Percentiles rank a stretch among this genome's conserved stretches.
Conservation (phyloP, 2,888 invertebrate genomes). For the Lasioglossum villosulum region DNA sequence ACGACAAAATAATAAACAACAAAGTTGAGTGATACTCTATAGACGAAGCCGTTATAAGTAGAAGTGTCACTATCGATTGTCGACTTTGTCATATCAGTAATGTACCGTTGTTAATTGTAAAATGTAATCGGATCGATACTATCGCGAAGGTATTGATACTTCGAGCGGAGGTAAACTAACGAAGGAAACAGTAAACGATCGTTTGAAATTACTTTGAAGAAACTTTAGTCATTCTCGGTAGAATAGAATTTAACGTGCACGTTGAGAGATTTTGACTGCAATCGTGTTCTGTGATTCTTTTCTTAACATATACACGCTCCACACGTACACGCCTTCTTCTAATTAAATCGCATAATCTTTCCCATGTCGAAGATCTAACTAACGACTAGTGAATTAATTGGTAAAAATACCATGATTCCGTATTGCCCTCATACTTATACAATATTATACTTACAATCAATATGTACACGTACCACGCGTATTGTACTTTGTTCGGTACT, state of each 20-base stretch:
- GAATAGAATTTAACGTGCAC: neutral
- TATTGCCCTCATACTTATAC: neutral
- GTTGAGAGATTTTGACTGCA: constrained; percentile 1
- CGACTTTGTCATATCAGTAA: constrained; percentile 15
- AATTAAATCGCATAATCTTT: neutral
- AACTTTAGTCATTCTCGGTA: constrained; percentile 4
- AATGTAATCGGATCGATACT: constrained; percentile 7
- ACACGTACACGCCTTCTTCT: neutral
- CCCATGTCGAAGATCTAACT: neutral
- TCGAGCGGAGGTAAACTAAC: neutral
- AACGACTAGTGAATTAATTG: neutral
- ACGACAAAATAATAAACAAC: constrained; percentile 25
- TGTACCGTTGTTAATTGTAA: neutral
- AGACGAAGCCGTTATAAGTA: constrained; percentile 21
- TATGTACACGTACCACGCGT: neutral
- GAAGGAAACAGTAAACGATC: neutral
- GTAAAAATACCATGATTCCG: neutral
- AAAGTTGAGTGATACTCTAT: constrained; percentile 23
- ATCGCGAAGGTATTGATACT: neutral
- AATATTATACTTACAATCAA: neutral
- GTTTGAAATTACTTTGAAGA: neutral
- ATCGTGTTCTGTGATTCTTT: constrained; percentile 7
- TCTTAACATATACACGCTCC: neutral
- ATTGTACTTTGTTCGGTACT: neutral
- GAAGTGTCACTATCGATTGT: constrained; percentile 15